Percentiles rank a stretch among this genome's conserved stretches.
These are phyloP conservation scores for Rhea americana DNA, from an alignment of 2,113 vertebrate species.

Conservation along the genomic window DNA sequence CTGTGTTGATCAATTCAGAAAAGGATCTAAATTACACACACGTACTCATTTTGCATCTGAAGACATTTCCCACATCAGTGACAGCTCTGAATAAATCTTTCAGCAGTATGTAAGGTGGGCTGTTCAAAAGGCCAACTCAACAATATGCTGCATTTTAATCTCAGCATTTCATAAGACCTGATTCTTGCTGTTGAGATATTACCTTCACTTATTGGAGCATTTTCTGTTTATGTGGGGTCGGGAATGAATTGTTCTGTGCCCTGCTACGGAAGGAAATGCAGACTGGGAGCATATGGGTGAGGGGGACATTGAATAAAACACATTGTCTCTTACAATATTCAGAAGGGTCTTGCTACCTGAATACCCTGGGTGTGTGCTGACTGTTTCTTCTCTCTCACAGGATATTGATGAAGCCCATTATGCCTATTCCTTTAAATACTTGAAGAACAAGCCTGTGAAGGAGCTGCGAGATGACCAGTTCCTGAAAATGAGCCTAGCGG, in stretches of 20 bases:
- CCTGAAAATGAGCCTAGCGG: constrained; percentile 93
- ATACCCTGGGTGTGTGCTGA: neutral
- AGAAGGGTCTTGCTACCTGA: neutral
- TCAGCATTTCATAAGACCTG: neutral
- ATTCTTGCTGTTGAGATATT: neutral
- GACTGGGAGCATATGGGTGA: neutral
- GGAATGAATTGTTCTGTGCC: neutral
- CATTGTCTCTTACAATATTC: neutral
- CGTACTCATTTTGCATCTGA: neutral
- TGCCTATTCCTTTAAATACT: constrained; percentile 96
- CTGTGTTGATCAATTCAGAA: neutral
- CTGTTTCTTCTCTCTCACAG: constrained; percentile 64
- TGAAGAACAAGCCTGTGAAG: constrained; percentile 97
- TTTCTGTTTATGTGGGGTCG: constrained; percentile 10
- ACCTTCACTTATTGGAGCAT: neutral
- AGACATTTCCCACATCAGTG: neutral
- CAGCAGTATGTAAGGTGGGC: neutral
- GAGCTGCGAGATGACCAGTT: constrained; percentile 97
- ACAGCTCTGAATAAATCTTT: neutral
- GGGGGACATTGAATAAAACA: neutral
- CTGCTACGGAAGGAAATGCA: constrained; percentile 42
- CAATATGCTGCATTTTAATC: neutral
- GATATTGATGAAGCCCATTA: constrained; percentile 96
- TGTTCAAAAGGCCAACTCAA: neutral
- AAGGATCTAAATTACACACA: neutral